Base-by-base conservation (phyloP, 2,888 invertebrate species). In the Leucoma salicis region DNA sequence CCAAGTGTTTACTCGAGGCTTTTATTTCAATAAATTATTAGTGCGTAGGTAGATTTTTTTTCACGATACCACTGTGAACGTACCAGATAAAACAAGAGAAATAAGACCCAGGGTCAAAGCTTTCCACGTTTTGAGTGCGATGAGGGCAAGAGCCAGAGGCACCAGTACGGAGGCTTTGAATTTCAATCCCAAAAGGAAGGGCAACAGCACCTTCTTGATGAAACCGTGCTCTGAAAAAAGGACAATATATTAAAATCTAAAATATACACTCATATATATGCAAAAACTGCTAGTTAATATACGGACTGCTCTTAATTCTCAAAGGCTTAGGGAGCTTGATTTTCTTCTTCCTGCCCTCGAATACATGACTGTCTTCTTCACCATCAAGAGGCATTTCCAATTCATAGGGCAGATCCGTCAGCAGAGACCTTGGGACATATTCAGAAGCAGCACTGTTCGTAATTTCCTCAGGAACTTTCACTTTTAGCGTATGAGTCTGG, bases 101-200 rank as follows among this genome's bases (percentile, higher is more conserved):
- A 96, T 92, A 3, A 96, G 92, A 47, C 96, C 96, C 55, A 96
- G 91, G 6, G 96, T 96, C 60, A 96, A 88, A 29, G 96, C 96
- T 78, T 96, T 96, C 96, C 96, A 96, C 11, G 96, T 96, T 81
- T 96, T 96, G 42, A 96, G 88, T 0, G 96, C 96, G 66, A 96
- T 96, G 44, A 96, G 84, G 24, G 95, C 95, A 42, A 96, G 90
- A 10, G 95, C 95, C 48, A 96, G 79, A 0, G 96, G 96, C 29
- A 96, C 95, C 63, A 96, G 78, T 18, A 96, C 95, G 13, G 95
- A 95, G 35, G 96, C 94, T 82, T 96, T 96, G 90, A 96, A 95
- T 79, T 96, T 96, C 52, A 96, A 87, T 51, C 96, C 96, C 60
- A 96, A 88, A 42, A 96, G 91, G 91, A 96, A 96, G 31, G 96